Evolutionary conservation across 2,888 invertebrate species (phyloP).

Genomic region (Nymphalis c-album): DNA sequence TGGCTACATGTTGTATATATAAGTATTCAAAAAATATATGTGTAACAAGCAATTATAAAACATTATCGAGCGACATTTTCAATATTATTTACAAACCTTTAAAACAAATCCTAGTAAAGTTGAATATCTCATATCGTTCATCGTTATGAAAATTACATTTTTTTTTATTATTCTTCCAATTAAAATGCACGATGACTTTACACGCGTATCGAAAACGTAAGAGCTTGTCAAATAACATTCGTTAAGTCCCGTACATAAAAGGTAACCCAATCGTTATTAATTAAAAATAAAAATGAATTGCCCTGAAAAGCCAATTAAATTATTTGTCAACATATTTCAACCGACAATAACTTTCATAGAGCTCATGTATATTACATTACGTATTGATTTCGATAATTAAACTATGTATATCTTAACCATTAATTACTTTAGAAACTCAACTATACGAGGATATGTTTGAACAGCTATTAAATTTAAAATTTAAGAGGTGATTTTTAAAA

Average conservation of each 20-base stretch:
- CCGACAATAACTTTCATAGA: slow-evolving; percentile 4
- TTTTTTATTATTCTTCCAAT: slow-evolving; percentile 11
- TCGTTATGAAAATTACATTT: not conserved
- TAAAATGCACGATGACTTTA: slow-evolving; percentile 12
- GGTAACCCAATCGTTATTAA: slow-evolving; percentile 25
- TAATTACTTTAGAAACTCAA: slow-evolving; percentile 3
- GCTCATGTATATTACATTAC: not conserved
- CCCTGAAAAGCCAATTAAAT: slow-evolving; percentile 18
- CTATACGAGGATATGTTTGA: slow-evolving; percentile 21
- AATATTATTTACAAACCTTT: too few species aligned
- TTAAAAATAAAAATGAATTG: slow-evolving; percentile 25
- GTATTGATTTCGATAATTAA: not conserved
- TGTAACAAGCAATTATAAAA: too few species aligned
- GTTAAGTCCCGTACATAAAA: slow-evolving; percentile 20
- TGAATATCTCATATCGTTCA: not conserved
- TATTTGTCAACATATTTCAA: slow-evolving; percentile 9
- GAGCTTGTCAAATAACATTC: slow-evolving; percentile 29
- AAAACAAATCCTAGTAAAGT: too few species aligned
- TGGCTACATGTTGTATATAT: too few species aligned
- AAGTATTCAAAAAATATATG: too few species aligned
- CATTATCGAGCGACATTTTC: too few species aligned
- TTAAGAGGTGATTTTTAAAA: slow-evolving; percentile 57
- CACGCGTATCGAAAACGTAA: slow-evolving; percentile 23
- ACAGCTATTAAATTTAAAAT: slow-evolving; percentile 51
- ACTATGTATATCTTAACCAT: not conserved